Evolutionary conservation across 2,797 vertebrate genomes (phyloP).

Genomic region (Mormyrus hasselquistii): DNA sequence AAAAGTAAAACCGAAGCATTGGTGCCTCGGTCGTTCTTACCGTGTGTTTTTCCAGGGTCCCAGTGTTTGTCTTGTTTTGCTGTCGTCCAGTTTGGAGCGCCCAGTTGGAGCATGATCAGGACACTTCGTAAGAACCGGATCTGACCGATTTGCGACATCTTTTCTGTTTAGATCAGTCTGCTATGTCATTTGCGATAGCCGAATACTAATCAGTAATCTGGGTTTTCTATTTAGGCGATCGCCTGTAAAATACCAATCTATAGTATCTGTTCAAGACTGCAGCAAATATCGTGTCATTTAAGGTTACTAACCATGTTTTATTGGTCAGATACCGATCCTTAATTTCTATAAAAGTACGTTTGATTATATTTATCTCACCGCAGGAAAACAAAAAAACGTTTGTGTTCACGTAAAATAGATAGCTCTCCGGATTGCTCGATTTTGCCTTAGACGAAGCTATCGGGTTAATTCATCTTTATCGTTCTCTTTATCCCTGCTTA

Average conservation of each 20-base stretch:
- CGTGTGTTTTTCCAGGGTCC: slow-evolving; percentile 39
- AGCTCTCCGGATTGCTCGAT: background rate
- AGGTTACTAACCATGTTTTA: background rate
- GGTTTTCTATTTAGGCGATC: background rate
- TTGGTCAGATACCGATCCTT: background rate
- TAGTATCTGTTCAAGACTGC: background rate
- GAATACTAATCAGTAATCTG: background rate
- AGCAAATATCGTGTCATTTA: background rate
- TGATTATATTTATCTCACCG: background rate
- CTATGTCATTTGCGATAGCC: background rate
- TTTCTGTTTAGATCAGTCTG: background rate
- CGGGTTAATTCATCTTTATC: background rate
- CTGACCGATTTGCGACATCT: background rate
- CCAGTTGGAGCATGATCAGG: slow-evolving; percentile 64
- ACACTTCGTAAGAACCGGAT: slow-evolving; percentile 55
- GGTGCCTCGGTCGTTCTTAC: background rate
- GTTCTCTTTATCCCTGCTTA: background rate
- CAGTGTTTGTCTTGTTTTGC: slow-evolving; percentile 40
- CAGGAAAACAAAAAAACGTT: background rate
- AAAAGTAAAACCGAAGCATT: background rate
- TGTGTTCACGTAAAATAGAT: background rate
- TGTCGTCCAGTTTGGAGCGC: slow-evolving; percentile 47
- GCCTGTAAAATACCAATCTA: background rate
- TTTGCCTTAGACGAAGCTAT: background rate
- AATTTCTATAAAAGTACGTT: background rate